Conservation (phyloP, 2,888 invertebrate genomes). For the Cheilosia pagana region DNA sequence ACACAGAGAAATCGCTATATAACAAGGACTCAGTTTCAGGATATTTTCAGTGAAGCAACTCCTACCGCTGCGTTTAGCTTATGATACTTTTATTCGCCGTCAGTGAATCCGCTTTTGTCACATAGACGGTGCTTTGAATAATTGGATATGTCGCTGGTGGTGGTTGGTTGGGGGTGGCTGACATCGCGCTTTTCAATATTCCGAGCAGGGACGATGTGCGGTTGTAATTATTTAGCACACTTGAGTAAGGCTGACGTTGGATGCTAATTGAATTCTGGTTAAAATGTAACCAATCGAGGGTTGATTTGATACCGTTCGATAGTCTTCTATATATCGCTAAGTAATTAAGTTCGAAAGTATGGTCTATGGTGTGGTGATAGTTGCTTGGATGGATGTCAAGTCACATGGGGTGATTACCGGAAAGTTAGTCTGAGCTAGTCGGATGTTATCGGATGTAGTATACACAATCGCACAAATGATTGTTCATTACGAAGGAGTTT, state of each 20-base stretch:
- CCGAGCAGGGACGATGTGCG: constrained; percentile 7
- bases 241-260: constrained; percentile 37
- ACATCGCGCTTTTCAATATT: constrained; percentile 9
- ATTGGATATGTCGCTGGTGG: constrained; percentile 66
- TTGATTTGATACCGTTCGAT: constrained; percentile 27
- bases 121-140: constrained; percentile 72
- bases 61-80: constrained; percentile 64
- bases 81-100: constrained; percentile 72
- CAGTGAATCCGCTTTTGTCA: constrained; percentile 72
- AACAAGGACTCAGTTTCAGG: constrained; percentile 67
- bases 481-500: too few species aligned
- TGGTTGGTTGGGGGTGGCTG: constrained; percentile 25
- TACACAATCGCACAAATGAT: too few species aligned
- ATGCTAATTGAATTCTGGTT: constrained; percentile 68
- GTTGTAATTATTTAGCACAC: constrained; percentile 60
- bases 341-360: too few species aligned
- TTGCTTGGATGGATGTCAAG: too few species aligned
- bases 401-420: too few species aligned
- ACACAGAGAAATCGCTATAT: constrained; percentile 34
- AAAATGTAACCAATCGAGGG: constrained; percentile 18
- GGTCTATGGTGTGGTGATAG: too few species aligned
- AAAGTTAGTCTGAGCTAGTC: too few species aligned
- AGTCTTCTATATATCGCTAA: too few species aligned
- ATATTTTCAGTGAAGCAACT: constrained; percentile 49
- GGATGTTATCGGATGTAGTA: too few species aligned